Conservation (phyloP, 2,797 vertebrate species). For the Zalophus californianus region DNA sequence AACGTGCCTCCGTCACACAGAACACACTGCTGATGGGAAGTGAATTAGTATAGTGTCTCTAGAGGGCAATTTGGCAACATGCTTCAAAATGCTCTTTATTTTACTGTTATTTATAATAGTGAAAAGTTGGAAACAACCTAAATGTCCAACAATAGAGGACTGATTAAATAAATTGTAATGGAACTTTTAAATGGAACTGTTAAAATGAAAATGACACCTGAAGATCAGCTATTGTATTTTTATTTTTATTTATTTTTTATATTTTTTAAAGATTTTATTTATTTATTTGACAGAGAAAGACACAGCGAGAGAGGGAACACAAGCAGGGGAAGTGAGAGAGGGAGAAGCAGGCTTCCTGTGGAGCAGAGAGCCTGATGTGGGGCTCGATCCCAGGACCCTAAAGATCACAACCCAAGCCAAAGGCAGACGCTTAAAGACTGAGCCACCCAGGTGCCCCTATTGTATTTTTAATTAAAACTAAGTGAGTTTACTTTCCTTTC, state of each 20-base stretch:
- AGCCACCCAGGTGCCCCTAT: too few relatives aligned
- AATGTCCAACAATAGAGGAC: neutral
- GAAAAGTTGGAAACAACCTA: neutral
- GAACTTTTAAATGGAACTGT: neutral
- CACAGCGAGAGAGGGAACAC: too few relatives aligned
- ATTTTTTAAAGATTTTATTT: too few relatives aligned
- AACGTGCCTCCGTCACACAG: neutral
- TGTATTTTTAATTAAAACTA: neutral
- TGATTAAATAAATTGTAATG: neutral
- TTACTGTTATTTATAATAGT: neutral
- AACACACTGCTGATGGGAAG: neutral
- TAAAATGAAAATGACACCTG: conserved; percentile 22
- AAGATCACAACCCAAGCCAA: too few relatives aligned
- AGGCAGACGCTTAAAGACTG: too few relatives aligned
- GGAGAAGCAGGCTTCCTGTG: too few relatives aligned
- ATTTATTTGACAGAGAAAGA: too few relatives aligned
- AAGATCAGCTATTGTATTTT: conserved; percentile 15
- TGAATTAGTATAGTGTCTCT: neutral
- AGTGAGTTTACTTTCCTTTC: neutral
- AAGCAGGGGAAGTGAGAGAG: too few relatives aligned
- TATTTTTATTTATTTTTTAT: neutral
- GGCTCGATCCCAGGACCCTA: too few relatives aligned
- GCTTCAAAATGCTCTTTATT: neutral
- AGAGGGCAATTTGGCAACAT: neutral
- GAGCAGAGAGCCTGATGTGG: too few relatives aligned